Base-by-base conservation (phyloP, 2,888 invertebrate species). In the Corbicula japonica region DNA sequence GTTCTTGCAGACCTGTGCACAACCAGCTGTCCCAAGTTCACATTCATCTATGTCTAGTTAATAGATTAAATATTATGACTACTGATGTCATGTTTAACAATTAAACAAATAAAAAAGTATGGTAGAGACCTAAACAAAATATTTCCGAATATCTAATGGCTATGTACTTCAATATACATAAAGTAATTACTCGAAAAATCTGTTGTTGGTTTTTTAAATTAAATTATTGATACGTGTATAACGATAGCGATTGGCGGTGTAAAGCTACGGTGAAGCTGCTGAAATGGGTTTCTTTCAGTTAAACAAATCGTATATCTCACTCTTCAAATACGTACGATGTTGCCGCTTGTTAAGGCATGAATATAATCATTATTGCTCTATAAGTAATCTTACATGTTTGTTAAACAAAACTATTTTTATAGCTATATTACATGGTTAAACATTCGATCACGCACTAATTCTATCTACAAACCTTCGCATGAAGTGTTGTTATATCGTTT, bases 1-100 rank as follows among this genome's bases (percentile, higher is more conserved):
- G 38, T 69, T 58, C 26, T 69, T 28, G 58, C 69, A 69, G 12
- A 69, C 23, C 26, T 69, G 69, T 46, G 41, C 69, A 58, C 69
- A 69, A 21, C 28, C 32, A 18, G 58, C 28, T 46, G 34, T 32
- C 23, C 46, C 58, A 4, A 56, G 18, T 10, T 18, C 23, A 46
- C 69, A 69, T 32, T 69, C 69, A 41, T 69, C 58, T 12, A 69
- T 58, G 35, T 69, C 69, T 69, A 15, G 32, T 28, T n/a, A n/a
- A 48, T n/a, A 48, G 12, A 48, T n/a, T 38, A 38, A 38, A 38
- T 12, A 15, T 38, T 12, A 38, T 38, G 15, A 38, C 38, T 12
- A 15, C 38, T 38, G 38, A 38, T 12, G 15, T 8, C 10, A 38
- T 38, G 10, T 8, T 38, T 8, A 38, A 38, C 10, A 38, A 10